phyloP scores from a whole-genome alignment of 2,888 invertebrate species.

The Drosophila ustulata region DNA sequence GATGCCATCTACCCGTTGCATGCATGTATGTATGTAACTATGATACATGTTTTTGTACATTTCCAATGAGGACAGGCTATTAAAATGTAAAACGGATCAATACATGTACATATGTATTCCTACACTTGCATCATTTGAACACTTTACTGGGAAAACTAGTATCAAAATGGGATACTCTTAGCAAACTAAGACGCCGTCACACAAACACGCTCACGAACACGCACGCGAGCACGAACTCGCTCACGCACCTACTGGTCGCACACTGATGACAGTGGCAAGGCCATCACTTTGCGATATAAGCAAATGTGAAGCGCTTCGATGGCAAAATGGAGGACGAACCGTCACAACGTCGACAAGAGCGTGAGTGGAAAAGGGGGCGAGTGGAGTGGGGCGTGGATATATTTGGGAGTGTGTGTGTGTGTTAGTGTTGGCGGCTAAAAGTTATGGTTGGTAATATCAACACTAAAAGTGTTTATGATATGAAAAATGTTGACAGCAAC shows the following conservation, averaged over 20 bases:
- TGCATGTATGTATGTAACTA: too few relatives aligned
- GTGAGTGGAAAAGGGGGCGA: conserved; percentile 39
- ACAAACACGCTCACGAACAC: conserved; percentile 6
- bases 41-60: too few relatives aligned
- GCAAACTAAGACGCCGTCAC: not conserved
- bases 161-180: too few relatives aligned
- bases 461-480: conserved; percentile 79
- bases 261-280: conserved; percentile 35
- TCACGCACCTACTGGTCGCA: not conserved
- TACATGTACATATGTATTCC: too few relatives aligned
- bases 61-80: too few relatives aligned
- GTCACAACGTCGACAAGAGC: conserved; percentile 29
- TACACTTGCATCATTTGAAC: too few relatives aligned
- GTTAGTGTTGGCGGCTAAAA: conserved; percentile 56
- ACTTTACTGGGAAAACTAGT: too few relatives aligned
- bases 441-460: conserved; percentile 81
- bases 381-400: not conserved
- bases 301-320: conserved; percentile 42
- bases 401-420: conserved; percentile 9
- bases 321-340: conserved; percentile 31
- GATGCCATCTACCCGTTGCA: too few relatives aligned
- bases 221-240: not conserved
- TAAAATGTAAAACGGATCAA: too few relatives aligned
- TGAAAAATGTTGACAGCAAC: conserved; percentile 81
- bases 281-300: conserved; percentile 35